These are phyloP conservation scores for Drosophila testacea DNA, from an alignment of 2,888 invertebrate species.

Conservation along the genomic window DNA sequence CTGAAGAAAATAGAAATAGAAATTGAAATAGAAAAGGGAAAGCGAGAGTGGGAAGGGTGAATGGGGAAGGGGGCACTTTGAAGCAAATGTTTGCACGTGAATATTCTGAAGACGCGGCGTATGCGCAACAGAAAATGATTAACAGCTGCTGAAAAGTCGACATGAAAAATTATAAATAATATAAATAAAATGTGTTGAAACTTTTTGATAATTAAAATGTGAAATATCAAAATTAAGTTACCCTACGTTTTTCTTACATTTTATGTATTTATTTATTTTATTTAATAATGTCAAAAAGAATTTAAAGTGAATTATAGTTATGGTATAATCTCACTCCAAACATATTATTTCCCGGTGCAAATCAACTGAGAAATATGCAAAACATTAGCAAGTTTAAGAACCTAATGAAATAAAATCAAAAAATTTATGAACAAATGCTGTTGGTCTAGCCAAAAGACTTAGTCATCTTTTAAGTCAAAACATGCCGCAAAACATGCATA, in stretches of 20 bases:
- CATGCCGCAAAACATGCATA: conserved; percentile 44
- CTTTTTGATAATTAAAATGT: background rate
- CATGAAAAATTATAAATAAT: conserved; percentile 42
- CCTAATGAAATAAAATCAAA: conserved; percentile 57
- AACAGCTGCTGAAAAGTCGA: conserved; percentile 64
- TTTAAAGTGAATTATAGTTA: conserved; percentile 1
- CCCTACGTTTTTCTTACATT: background rate
- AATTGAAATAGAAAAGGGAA: background rate
- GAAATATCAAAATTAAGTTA: background rate
- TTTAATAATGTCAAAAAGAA: background rate
- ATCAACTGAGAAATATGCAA: conserved; percentile 20
- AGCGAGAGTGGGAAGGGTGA: background rate
- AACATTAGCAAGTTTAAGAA: conserved; percentile 51
- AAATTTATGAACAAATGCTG: conserved; percentile 57
- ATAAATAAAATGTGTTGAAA: conserved; percentile 41
- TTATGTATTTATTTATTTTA: conserved; percentile 4
- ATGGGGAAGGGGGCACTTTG: conserved; percentile 4
- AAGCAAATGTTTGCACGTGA: conserved; percentile 53
- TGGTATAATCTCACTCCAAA: background rate
- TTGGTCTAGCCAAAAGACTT: conserved; percentile 44
- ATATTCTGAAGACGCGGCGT: conserved; percentile 32
- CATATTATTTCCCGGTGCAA: background rate
- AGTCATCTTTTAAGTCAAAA: conserved; percentile 58
- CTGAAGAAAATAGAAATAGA: conserved; percentile 8
- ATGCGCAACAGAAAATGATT: conserved; percentile 48